Evolutionary conservation across 2,888 invertebrate genomes (phyloP).

Genomic region (Meta bourneti): DNA sequence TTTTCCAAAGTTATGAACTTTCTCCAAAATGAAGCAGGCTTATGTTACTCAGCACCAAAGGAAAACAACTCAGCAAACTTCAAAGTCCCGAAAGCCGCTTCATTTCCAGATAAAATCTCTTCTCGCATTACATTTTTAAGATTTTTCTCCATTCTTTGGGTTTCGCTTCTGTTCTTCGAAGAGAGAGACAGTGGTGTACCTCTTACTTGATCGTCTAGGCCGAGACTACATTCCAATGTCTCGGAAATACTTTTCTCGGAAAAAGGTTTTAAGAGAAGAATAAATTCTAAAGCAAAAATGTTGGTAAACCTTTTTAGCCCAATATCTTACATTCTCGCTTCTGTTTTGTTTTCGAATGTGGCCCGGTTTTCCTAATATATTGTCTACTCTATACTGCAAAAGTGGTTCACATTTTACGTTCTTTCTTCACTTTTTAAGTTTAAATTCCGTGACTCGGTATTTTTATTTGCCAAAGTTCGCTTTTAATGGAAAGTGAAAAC

Average conservation of each 20-base stretch:
- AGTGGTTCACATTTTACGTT: background rate
- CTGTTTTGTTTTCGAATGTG: conserved; percentile 29
- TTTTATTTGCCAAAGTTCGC: too few species aligned
- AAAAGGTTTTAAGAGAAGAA: conserved; percentile 34
- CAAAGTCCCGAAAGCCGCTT: conserved; percentile 64
- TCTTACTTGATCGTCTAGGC: conserved; percentile 25
- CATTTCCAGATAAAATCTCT: conserved; percentile 70
- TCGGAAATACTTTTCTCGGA: conserved; percentile 3
- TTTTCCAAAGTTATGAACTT: conserved; percentile 63
- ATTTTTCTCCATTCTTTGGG: conserved; percentile 33
- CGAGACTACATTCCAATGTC: conserved; percentile 21
- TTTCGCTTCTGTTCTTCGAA: conserved; percentile 15
- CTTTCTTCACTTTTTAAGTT: background rate
- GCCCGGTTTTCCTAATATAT: conserved; percentile 5
- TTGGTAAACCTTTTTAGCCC: conserved; percentile 33
- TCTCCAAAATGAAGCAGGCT: conserved; percentile 56
- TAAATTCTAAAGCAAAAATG: conserved; percentile 40
- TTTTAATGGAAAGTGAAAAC: too few species aligned
- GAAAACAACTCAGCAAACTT: conserved; percentile 64
- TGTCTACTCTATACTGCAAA: conserved; percentile 10
- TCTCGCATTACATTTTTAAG: conserved; percentile 63
- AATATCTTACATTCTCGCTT: conserved; percentile 23
- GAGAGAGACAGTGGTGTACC: conserved; percentile 49
- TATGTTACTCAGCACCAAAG: conserved; percentile 44
- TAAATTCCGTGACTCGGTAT: background rate